phyloP scores from a whole-genome alignment of 1,140 invertebrate species.

The Micrasema longulum region DNA sequence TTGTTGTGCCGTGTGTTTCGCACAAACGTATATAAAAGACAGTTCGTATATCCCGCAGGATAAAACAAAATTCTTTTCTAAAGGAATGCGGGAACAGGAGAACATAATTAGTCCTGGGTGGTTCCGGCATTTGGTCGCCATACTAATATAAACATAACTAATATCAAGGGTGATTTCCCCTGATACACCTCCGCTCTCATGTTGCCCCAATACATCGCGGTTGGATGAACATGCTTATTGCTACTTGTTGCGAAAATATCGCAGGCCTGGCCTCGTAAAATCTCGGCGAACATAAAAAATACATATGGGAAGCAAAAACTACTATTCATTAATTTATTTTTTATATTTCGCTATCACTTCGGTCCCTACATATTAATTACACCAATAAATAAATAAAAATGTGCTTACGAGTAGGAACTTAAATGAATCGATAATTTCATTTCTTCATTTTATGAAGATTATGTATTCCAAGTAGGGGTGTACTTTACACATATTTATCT shows the following conservation, averaged over 20 bases:
- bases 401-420: too few relatives aligned
- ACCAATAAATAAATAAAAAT: background rate
- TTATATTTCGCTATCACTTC: too few relatives aligned
- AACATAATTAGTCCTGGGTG: conserved; percentile 52
- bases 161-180: conserved; percentile 53
- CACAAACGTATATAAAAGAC: too few relatives aligned
- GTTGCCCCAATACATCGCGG: conserved; percentile 30
- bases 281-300: too few relatives aligned
- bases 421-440: too few relatives aligned
- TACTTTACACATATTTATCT: too few relatives aligned
- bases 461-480: too few relatives aligned
- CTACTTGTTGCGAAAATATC: conserved; percentile 30
- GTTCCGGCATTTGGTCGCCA: conserved; percentile 51
- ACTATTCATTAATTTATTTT: too few relatives aligned
- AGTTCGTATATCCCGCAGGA: background rate
- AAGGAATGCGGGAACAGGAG: conserved; percentile 47
- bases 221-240: conserved; percentile 18
- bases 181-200: conserved; percentile 39
- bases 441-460: too few relatives aligned
- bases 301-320: too few relatives aligned
- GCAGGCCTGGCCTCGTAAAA: background rate
- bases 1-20: too few relatives aligned
- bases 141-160: conserved; percentile 38
- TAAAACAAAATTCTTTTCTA: background rate
- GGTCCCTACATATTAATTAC: too few relatives aligned